Percentiles rank a stretch among this genome's conserved stretches.
These are phyloP conservation scores for Watsonalla binaria DNA, from an alignment of 2,888 invertebrate genomes.

Conservation along the genomic window DNA sequence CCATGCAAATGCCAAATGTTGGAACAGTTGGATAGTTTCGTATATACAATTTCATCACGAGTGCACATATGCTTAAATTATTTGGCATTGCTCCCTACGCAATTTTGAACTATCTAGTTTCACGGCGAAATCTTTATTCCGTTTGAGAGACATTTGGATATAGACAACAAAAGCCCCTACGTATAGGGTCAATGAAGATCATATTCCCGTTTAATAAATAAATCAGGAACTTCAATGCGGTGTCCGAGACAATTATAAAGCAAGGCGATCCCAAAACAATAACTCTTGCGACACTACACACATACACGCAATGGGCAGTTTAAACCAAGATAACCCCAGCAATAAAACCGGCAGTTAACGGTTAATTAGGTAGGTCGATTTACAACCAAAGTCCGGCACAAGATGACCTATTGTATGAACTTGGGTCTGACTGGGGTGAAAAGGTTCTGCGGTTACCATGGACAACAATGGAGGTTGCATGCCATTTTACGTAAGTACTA, in stretches of 20 bases:
- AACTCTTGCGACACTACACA: slow-evolving; percentile 46
- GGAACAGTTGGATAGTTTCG: no score
- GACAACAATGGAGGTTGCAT: no score
- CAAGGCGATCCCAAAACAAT: slow-evolving; percentile 39
- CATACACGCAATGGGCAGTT: slow-evolving; percentile 60
- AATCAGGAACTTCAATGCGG: background rate
- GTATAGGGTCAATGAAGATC: background rate
- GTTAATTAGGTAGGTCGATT: slow-evolving; percentile 67
- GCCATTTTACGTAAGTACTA: no score
- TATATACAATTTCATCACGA: no score
- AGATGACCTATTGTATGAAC: slow-evolving; percentile 4
- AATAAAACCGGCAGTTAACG: slow-evolving; percentile 69
- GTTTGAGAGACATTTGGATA: no score
- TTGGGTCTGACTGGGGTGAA: background rate
- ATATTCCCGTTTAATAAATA: background rate
- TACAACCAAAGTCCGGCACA: slow-evolving; percentile 31
- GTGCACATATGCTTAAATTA: no score
- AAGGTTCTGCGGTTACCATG: slow-evolving; percentile 22
- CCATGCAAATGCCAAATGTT: no score
- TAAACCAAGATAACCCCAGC: slow-evolving; percentile 63
- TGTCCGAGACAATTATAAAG: slow-evolving; percentile 11
- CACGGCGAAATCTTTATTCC: no score
- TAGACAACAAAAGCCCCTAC: no score
- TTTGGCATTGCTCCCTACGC: no score
- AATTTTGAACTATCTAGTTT: no score